Conservation (phyloP, 2,113 vertebrate species). For the Notechis scutatus region DNA sequence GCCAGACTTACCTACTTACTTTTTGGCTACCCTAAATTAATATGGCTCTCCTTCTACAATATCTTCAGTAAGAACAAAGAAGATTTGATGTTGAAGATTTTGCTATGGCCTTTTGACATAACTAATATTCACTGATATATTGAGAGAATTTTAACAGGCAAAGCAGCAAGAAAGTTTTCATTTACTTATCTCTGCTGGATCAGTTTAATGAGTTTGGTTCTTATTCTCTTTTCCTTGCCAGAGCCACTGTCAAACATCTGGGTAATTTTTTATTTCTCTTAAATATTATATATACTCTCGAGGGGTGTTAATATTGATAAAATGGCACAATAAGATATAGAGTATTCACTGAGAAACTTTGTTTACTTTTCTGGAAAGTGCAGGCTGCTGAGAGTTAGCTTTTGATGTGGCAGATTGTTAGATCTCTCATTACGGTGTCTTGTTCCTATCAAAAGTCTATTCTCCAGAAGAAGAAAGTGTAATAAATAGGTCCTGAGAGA, state of each 20-base stretch:
- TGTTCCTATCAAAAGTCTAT: neutral
- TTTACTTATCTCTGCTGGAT: neutral
- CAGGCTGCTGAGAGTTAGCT: neutral
- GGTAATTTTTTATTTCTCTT: neutral
- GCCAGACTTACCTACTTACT: neutral
- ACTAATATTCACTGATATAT: neutral
- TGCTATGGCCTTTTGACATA: neutral
- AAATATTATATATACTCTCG: neutral
- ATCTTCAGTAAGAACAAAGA: neutral
- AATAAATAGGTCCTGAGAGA: neutral
- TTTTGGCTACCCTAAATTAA: neutral
- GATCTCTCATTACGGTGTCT: neutral
- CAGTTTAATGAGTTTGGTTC: conserved; percentile 7
- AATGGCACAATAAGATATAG: neutral
- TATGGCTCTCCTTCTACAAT: rapidly evolving
- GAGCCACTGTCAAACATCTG: neutral
- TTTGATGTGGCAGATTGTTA: neutral
- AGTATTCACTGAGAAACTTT: neutral
- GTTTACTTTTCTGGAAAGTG: neutral
- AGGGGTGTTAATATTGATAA: neutral
- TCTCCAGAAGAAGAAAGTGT: neutral
- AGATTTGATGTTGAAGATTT: neutral
- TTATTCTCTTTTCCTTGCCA: neutral
- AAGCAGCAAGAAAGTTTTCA: conserved; percentile 3
- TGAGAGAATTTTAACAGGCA: neutral